Evolutionary conservation across 1,140 invertebrate species (phyloP).

Genomic region (Drosophila erecta): DNA sequence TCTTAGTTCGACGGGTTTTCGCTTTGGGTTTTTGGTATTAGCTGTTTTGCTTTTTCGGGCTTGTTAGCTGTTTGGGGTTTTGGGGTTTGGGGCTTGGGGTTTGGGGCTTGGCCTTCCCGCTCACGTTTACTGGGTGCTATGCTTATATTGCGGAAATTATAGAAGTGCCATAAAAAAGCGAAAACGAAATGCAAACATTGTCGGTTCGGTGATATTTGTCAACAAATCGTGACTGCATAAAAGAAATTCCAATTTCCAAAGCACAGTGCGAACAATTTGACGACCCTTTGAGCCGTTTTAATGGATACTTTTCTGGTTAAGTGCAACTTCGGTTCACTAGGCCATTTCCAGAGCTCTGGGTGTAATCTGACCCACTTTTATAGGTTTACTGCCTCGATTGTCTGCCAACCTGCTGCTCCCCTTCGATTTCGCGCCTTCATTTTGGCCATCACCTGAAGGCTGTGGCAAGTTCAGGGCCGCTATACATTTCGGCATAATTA

Average conservation of each 20-base stretch:
- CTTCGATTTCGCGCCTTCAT: slow-evolving; percentile 48
- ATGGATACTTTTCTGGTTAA: slow-evolving; percentile 38
- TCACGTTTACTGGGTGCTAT: slow-evolving; percentile 36
- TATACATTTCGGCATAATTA: slow-evolving; percentile 30
- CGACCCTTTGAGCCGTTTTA: slow-evolving; percentile 26
- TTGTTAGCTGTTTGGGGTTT: neutral
- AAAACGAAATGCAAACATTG: slow-evolving; percentile 19
- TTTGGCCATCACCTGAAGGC: slow-evolving; percentile 28
- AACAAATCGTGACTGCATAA: slow-evolving; percentile 69
- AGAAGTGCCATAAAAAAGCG: slow-evolving; percentile 50
- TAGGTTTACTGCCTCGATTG: slow-evolving; percentile 15
- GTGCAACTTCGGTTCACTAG: slow-evolving; percentile 25
- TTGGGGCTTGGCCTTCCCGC: slow-evolving; percentile 22
- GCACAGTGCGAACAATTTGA: slow-evolving; percentile 9
- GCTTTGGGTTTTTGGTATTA: slow-evolving; percentile 22
- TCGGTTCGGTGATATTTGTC: slow-evolving; percentile 46
- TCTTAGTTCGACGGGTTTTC: slow-evolving; percentile 35
- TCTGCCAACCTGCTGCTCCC: slow-evolving; percentile 3
- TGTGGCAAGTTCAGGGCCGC: slow-evolving; percentile 54
- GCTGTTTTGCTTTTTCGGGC: slow-evolving; percentile 7
- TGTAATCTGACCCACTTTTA: slow-evolving; percentile 70
- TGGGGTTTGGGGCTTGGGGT: neutral
- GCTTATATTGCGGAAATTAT: slow-evolving; percentile 55
- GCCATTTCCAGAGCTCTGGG: slow-evolving; percentile 33
- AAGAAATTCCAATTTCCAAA: slow-evolving; percentile 44